Evolutionary conservation across 2,888 invertebrate species (phyloP), one percentile per base, ranked within the genome.

Genomic region (Augiades crinisus): DNA sequence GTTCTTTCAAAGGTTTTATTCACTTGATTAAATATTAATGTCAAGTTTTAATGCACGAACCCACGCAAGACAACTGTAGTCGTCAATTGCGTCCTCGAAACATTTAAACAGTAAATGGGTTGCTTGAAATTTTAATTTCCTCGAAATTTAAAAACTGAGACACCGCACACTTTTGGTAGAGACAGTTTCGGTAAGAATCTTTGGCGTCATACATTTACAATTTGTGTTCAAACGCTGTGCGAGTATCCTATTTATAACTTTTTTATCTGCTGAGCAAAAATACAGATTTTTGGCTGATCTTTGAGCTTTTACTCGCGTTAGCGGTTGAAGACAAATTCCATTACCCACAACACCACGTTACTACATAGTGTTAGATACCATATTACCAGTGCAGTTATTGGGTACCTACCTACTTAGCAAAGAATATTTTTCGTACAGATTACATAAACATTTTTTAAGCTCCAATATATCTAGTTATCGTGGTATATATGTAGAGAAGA

Each of bases 191-290:
- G 30, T 10, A 37, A 30, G 31, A 37, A 37, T 44, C 37, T 50
- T 51, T 37, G 12, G 16, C 44, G 44, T 51, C 37, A 47, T 37
- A 27, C 36, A 13, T 47, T 47, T 36, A 36, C 34, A 41, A 34
- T 43, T 50, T 51, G 50, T 51, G 44, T 51, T 51, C 50, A 44
- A 51, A 44, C 43, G 50, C 50, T 44, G 43, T 43, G 50, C 50
- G 43, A 51, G 50, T 37, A 44, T 43, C 3, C 50, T 51, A 51
- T 51, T 44, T 37, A 44, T 51, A 51, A 41, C 36, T 30, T 21
- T 36, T 44, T 51, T 44, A 51, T 51, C 44, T 51, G 50, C 50
- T 51, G 50, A 13, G 50, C 50, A 50, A 43, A 50, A 30, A 34
- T 43, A 27, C 17, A 14, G 17, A 17, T n/a, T 36, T 37, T 21